A percentile compares a stretch with the other conserved stretches of the same genome.
Conservation (phyloP, 2,888 invertebrate species). For the Eilema sororculum region DNA sequence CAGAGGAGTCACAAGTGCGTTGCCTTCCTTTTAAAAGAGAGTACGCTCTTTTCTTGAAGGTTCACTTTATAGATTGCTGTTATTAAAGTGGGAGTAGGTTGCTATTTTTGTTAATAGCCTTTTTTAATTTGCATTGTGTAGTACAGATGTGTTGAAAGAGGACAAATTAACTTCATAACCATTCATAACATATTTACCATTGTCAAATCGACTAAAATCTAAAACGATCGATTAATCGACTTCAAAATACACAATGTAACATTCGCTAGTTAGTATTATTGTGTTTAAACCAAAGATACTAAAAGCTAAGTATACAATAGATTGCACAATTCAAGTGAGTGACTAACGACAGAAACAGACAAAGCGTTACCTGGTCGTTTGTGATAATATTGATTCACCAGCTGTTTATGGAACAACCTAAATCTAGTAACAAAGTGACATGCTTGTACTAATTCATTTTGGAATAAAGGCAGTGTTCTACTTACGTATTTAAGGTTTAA, state of each 20-base stretch:
- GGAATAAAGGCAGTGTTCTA: neutral
- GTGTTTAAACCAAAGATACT: constrained; percentile 17
- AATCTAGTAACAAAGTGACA: constrained; percentile 7
- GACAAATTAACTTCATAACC: neutral
- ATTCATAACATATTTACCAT: neutral
- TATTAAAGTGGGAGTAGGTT: too few relatives aligned
- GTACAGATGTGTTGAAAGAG: neutral
- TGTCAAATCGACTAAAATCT: constrained; percentile 1
- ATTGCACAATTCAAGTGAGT: constrained; percentile 45
- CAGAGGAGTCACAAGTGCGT: too few relatives aligned
- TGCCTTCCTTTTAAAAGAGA: too few relatives aligned
- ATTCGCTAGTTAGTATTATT: constrained; percentile 3
- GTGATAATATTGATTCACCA: constrained; percentile 50
- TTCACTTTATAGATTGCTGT: too few relatives aligned
- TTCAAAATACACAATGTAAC: neutral
- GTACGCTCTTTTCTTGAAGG: too few relatives aligned
- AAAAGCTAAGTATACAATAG: constrained; percentile 49
- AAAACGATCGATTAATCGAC: constrained; percentile 5
- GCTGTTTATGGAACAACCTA: constrained; percentile 32
- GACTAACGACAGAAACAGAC: constrained; percentile 48
- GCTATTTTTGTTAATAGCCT: too few relatives aligned
- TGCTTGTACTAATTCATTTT: neutral
- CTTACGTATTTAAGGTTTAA: neutral
- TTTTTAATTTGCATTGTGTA: neutral
- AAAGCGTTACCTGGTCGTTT: constrained; percentile 39